phyloP scores from a whole-genome alignment of 2,113 vertebrate species.

The Lophochroa leadbeateri region DNA sequence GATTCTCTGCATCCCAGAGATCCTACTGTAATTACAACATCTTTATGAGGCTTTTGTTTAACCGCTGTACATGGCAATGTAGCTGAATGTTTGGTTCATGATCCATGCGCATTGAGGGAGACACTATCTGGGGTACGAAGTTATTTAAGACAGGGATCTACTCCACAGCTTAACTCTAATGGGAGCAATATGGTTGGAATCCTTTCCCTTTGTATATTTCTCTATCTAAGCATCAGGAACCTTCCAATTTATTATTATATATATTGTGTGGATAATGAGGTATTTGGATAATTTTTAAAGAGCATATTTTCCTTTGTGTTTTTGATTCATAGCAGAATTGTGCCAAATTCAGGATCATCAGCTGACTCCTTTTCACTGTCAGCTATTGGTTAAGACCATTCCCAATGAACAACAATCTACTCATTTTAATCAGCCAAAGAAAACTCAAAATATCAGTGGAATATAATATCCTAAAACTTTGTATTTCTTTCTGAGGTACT shows the following conservation, averaged over 20 bases:
- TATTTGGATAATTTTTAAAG: background rate
- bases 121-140: background rate
- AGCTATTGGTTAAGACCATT: background rate
- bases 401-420: background rate
- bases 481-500: slow-evolving; percentile 52
- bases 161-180: background rate
- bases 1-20: background rate
- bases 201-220: background rate
- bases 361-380: background rate
- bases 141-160: background rate
- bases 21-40: background rate
- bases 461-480: slow-evolving; percentile 38
- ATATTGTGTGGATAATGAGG: background rate
- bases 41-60: background rate
- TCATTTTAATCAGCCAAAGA: background rate
- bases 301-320: background rate
- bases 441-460: slow-evolving; percentile 22
- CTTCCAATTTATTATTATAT: background rate
- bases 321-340: background rate
- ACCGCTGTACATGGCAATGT: too few species aligned
- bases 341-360: background rate
- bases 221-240: background rate
- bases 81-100: background rate
- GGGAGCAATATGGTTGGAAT: background rate
- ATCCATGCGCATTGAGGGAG: background rate